A percentile compares a stretch with the other conserved stretches of the same genome.
These are phyloP conservation scores for Alcedo quadribrachys DNA, from an alignment of 2,797 vertebrate species.

Conservation along the genomic window DNA sequence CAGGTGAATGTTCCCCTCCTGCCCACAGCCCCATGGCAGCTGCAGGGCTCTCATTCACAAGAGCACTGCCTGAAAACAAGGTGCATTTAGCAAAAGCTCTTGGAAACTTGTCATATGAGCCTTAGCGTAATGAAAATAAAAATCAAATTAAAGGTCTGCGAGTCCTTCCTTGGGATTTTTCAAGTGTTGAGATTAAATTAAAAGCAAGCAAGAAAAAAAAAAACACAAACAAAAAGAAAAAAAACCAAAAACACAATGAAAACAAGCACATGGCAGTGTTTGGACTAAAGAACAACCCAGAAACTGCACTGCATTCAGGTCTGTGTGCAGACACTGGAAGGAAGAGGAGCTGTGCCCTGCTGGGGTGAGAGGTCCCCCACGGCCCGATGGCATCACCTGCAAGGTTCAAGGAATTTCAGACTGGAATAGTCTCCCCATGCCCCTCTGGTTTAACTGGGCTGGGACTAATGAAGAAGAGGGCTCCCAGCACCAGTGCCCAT, in stretches of 20 bases:
- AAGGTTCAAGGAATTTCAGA: not conserved
- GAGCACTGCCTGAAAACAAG: not conserved
- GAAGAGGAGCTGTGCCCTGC: fast-evolving
- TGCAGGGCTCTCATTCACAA: not conserved
- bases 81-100: slow-evolving; percentile 8
- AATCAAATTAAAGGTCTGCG: slow-evolving; percentile 11
- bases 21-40: not conserved
- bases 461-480: not conserved
- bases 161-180: slow-evolving; percentile 37
- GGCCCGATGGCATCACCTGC: not conserved
- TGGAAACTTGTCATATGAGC: not conserved
- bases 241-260: not conserved
- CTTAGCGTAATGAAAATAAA: slow-evolving; percentile 36
- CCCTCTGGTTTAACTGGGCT: not conserved
- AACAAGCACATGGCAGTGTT: not conserved
- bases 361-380: not conserved
- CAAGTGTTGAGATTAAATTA: slow-evolving; percentile 38
- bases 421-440: not conserved
- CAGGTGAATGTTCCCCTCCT: slow-evolving; percentile 2
- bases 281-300: not conserved
- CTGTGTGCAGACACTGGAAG: not conserved
- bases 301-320: not conserved
- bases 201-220: not conserved
- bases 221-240: not conserved
- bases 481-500: not conserved